These are phyloP conservation scores for Dasypus novemcinctus DNA, from an alignment of 2,113 vertebrate genomes.

Conservation along the genomic window DNA sequence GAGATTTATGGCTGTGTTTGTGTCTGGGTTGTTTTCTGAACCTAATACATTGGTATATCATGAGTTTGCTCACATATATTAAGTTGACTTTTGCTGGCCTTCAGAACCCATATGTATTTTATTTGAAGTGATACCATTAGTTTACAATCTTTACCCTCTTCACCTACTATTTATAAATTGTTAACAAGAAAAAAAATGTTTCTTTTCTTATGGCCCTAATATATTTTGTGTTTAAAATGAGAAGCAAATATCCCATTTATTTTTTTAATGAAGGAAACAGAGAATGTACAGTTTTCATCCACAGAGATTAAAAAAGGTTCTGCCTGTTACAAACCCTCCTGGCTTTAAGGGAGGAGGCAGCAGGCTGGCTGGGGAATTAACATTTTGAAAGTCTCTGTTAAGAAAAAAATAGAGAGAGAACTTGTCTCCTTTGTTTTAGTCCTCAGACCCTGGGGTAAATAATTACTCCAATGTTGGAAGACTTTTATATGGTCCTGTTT, in stretches of 20 bases:
- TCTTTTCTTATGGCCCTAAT: constrained; percentile 65
- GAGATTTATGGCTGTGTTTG: constrained; percentile 67
- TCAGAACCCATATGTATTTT: constrained; percentile 76
- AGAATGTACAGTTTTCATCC: constrained; percentile 71
- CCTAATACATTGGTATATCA: constrained; percentile 54
- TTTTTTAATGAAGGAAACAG: constrained; percentile 51
- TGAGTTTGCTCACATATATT: constrained; percentile 55
- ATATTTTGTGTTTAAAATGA: constrained; percentile 74
- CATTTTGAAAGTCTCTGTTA: constrained; percentile 69
- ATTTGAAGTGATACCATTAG: constrained; percentile 69
- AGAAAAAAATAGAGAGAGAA: constrained; percentile 13
- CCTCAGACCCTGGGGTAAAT: constrained; percentile 44
- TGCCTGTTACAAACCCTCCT: constrained; percentile 75
- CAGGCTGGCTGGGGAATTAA: constrained; percentile 43
- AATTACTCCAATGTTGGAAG: constrained; percentile 56
- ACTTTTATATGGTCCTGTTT: constrained; percentile 62
- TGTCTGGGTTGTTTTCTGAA: constrained; percentile 54
- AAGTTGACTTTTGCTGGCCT: constrained; percentile 71
- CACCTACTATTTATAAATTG: constrained; percentile 57
- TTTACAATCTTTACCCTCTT: constrained; percentile 56
- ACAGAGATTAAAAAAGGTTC: constrained; percentile 67
- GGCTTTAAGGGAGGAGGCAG: constrained; percentile 62
- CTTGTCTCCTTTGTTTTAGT: constrained; percentile 19
- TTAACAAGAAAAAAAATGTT: constrained; percentile 62
- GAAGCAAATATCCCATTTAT: constrained; percentile 61